phyloP scores from a whole-genome alignment of 2,113 vertebrate genomes.

The Caracal caracal region DNA sequence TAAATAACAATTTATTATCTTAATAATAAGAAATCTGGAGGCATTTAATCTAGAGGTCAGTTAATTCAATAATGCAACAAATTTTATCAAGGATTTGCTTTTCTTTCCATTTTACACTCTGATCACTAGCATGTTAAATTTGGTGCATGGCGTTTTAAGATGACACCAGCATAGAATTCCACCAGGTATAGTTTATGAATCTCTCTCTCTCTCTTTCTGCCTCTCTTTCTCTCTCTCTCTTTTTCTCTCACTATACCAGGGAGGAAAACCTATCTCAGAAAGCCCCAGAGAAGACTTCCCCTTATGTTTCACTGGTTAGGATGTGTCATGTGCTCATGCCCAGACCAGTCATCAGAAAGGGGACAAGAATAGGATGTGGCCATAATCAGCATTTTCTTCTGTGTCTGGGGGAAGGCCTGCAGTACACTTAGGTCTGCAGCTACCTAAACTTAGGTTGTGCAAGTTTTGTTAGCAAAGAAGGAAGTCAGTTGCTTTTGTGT shows the following conservation, averaged over 20 bases:
- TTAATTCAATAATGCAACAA: background rate
- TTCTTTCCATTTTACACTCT: background rate
- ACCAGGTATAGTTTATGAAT: background rate
- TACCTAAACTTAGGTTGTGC: background rate
- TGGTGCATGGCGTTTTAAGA: background rate
- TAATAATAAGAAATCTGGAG: background rate
- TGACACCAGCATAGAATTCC: background rate
- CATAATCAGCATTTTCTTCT: background rate
- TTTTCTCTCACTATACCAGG: background rate
- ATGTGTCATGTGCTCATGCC: background rate
- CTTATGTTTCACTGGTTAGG: background rate
- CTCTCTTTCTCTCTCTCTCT: background rate
- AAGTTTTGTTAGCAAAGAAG: background rate
- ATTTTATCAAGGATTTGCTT: background rate
- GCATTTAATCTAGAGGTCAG: background rate
- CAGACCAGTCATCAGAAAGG: background rate
- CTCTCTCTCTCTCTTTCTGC: background rate
- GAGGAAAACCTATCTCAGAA: background rate
- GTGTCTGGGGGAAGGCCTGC: background rate
- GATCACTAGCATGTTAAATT: background rate
- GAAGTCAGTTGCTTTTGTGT: background rate
- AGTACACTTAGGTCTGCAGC: background rate
- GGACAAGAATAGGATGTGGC: background rate
- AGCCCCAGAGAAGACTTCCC: background rate
- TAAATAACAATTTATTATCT: constrained; percentile 1